Evolutionary conservation across 1,140 invertebrate genomes (phyloP), one percentile per base, ranked within the genome.

Genomic region (Helicorthomorpha holstii): DNA sequence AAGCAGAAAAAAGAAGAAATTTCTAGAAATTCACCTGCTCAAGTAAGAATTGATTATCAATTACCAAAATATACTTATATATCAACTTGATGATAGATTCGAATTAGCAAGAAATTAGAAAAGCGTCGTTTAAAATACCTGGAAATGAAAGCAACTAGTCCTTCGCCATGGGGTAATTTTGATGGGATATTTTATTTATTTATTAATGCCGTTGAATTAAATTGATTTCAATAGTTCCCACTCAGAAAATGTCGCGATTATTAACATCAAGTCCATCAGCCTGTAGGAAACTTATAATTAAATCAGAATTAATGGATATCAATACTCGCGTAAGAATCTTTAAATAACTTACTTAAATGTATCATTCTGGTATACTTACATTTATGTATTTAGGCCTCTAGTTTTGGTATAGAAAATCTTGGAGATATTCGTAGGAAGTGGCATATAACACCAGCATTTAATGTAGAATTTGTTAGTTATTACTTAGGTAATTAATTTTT

Each of bases 401-500:
- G 88, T 62, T 76, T 81, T 16, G 82, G 88, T 63, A 60, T 84
- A 49, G 77, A 84, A 34, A 79, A 82, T 2, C 64, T 90, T 2
- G 78, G 80, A 1, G 87, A 93, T 61, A 79, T 92, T 4, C 76
- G 83, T 4, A 90, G 89, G 61, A 93, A 93, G 60, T 93, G 90
- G 83, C 86, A 94, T 63, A 83, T 94, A 48, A 80, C 85, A 2
- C 88, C 90, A 0, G 87, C 90, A 0, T 89, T 81, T 52, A 90
- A 81, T 49, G 83, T 93, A 0, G 92, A 96, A 66, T 97, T 93
- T 65, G 84, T 94, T 41, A 86, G 83, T 12, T 96, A 96, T 65
- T 96, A 89, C 65, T 68, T 92, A 61, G 54, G 55, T 56, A 29
- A 44, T 34, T 46, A 24, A 23, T 45, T n/a, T 16, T 27, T 2